Conservation (phyloP, 2,113 vertebrate genomes). For the Tautogolabrus adspersus region DNA sequence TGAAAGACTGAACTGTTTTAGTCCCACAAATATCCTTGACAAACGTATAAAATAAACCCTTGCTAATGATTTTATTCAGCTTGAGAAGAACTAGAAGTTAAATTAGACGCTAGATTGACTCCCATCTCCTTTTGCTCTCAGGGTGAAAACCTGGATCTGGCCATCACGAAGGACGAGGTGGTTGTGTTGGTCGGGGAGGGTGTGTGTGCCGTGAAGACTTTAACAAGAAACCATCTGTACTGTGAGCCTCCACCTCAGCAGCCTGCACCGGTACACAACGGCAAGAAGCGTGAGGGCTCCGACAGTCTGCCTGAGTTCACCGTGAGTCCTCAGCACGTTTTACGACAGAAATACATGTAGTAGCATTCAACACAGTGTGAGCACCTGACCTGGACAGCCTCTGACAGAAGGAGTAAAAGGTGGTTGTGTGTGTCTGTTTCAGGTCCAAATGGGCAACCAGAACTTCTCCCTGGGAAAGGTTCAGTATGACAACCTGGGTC, state of each 20-base stretch:
- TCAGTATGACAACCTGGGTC: constrained; percentile 92
- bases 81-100: too few relatives aligned
- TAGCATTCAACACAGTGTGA: too few relatives aligned
- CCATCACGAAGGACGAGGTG: constrained; percentile 96
- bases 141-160: constrained; percentile 96
- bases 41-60: not conserved
- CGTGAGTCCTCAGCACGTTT: constrained; percentile 78
- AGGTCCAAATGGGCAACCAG: constrained; percentile 97
- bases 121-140: constrained; percentile 55
- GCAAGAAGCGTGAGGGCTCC: constrained; percentile 85
- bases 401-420: not conserved
- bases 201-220: constrained; percentile 92
- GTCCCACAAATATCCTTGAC: not conserved
- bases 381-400: not conserved
- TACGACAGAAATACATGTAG: too few relatives aligned
- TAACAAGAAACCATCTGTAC: constrained; percentile 95
- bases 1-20: not conserved
- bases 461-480: constrained; percentile 93
- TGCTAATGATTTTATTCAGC: not conserved
- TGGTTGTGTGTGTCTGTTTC: constrained; percentile 36
- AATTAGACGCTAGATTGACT: not conserved
- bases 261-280: constrained; percentile 82
- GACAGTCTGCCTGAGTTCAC: constrained; percentile 93
- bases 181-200: constrained; percentile 94
- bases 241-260: constrained; percentile 94